Evolutionary conservation across 2,797 vertebrate species (phyloP), one percentile per base, ranked within the genome.

Genomic region (Xyrichtys novacula): DNA sequence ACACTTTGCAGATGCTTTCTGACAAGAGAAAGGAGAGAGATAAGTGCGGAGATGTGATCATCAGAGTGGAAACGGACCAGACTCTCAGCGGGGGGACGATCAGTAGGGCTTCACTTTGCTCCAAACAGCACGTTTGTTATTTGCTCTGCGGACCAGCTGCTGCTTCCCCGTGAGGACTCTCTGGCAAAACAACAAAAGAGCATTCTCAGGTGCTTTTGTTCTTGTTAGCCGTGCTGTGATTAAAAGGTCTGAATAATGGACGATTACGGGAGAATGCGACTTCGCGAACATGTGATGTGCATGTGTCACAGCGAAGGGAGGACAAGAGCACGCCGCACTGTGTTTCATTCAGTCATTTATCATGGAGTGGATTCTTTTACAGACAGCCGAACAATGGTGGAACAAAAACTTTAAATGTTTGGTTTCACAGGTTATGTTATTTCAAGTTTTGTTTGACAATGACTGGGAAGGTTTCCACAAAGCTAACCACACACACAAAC

Each of bases 121-220:
- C 23, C 19, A 47, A 81, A 68, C 69, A 80, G 28, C 74, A 31
- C 42, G n/a, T 69, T 71, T 36, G 58, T 78, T 79, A 67, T 78
- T 82, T 81, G 72, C 74, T 83, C 72, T 83, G 81, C 50, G 5
- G 32, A 6, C 60, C 88, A 89, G 87, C 85, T 88, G 85, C 55
- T 59, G 74, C 55, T 64, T 67, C 40, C 42, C 70, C 49, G 46
- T 6, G 52, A 71, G 54, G 78, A 73, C 54, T 71, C 73, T 54
- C 15, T 87, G 81, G 84, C 80, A 67, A 15, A 58, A 58, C 68
- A 81, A 84, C 76, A 88, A 34, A 66, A 64, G 29, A 73, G 60
- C 83, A 83, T 87, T 89, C 84, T 85, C 86, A 91, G 87, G 86
- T 92, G 85, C 61, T 66, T 50, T 40, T 46, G 49, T 71, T 74